Evolutionary conservation across 2,888 invertebrate species (phyloP), one percentile per base, ranked within the genome.

Genomic region (Sclerodermus sp.): DNA sequence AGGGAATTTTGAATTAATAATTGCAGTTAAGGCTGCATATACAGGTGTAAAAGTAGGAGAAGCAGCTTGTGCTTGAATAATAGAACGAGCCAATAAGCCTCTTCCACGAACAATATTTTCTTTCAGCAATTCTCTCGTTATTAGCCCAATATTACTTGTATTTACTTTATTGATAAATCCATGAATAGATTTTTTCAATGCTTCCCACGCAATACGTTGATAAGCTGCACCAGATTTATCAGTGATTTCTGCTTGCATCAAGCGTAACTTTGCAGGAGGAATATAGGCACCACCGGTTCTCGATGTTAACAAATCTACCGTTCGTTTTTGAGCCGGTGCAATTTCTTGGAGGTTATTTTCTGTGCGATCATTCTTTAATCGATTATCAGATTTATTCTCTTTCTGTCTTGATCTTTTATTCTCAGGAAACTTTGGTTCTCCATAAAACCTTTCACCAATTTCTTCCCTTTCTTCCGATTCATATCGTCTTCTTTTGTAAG

Each of bases 91-190:
- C 0, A 99, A 81, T 55, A 99, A 81, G 72, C 99, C 99, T 77
- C 96, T 85, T 48, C 98, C 98, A 49, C 99, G 83, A 0, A 99
- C 91, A 49, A 99, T 90, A 74, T 99, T 99, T 78, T 98, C 97
- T 69, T 90, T 90, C 10, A 99, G 82, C 18, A 99, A 78, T 76
- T 98, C 93, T 48, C 91, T 84, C 0, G 96, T 93, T 49, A 99
- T 95, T 45, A 92, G 87, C 0, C 88, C 89, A 57, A 99, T 92
- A 75, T 99, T 99, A 12, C 93, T 89, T 0, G 91, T 91, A 76
- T 98, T 99, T 1, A 98, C 90, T 82, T 98, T 99, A 80, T 99
- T 99, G 51, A 99, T 95, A 62, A 91, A 89, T 64, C 99, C 99
- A 71, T 98, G 96, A 58, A 99, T 92, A 8, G 96, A 96, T 78